Conservation (phyloP, 2,888 invertebrate genomes). For the Xestoiulus laeticollis region DNA sequence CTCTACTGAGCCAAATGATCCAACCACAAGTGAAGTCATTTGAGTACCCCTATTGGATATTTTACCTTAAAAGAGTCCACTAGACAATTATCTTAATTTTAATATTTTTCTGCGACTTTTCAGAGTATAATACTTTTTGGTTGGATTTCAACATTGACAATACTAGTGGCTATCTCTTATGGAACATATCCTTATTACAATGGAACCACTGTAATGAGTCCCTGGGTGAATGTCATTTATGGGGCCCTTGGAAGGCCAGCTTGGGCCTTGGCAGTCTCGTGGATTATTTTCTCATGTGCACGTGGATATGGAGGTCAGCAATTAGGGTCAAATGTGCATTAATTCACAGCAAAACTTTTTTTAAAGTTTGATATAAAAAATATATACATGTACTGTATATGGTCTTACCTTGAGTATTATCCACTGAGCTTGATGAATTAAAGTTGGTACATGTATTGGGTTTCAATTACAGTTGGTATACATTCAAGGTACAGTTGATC, state of each 20-base stretch:
- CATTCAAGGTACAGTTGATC: too few species aligned
- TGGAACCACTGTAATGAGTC: neutral
- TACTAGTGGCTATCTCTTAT: neutral
- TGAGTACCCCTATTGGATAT: neutral
- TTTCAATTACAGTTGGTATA: too few species aligned
- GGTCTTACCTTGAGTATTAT: too few species aligned
- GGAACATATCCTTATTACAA: neutral
- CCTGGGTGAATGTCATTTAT: neutral
- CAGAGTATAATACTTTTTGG: neutral
- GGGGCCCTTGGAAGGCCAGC: neutral
- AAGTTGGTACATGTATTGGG: too few species aligned
- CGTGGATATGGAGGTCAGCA: constrained; percentile 28
- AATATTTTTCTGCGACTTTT: neutral
- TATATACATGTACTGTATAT: too few species aligned
- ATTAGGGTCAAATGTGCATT: too few species aligned
- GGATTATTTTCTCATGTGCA: constrained; percentile 14
- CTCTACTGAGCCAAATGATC: too few species aligned
- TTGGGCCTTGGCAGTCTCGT: neutral
- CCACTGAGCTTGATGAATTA: too few species aligned
- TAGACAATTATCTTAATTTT: neutral
- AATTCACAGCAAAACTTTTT: too few species aligned
- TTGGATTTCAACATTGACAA: neutral
- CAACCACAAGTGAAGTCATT: too few species aligned
- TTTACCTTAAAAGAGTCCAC: neutral
- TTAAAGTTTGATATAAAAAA: neutral